Evolutionary conservation across 2,797 vertebrate genomes (phyloP), one percentile per base, ranked within the genome.

Genomic region (Chaetophractus vellerosus): DNA sequence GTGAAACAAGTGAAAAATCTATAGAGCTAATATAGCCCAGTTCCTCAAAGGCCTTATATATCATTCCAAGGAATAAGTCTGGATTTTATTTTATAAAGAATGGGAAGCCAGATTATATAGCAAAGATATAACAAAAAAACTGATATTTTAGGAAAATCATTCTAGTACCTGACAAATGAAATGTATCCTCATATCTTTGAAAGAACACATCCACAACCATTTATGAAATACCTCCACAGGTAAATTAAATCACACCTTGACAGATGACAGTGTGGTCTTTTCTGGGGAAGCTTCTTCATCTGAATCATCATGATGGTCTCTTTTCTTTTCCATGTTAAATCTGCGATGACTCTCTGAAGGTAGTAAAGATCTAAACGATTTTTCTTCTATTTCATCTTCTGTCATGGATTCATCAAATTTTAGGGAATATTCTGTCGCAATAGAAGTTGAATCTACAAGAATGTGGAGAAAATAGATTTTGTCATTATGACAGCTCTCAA

Each of bases 361-460:
- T 61, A 99, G 97, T 94, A 99, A 98, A 84, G 99, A 99, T 52
- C 99, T 99, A 93, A 99, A 99, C 9, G 99, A 99, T 74, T 98
- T 99, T 96, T 99, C 99, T 92, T 99, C 99, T 61, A 99, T 99
- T 95, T 99, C 99, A 90, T 99, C 99, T 97, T 99, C 99, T 16
- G 99, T 99, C 99, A 99, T 99, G 14, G 99, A 99, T 97, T 99
- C 99, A 85, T 99, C 99, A 96, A 99, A 99, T 98, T 99, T 99
- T 38, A 99, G 97, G 28, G 99, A 99, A 98, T 99, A 99, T 88
- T 99, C 99, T 75, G 99, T 99, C 95, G 98, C 99, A 92, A 99
- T 79, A 18, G 99, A 99, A 48, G 98, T 98, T 0, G 98, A 99
- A 96, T 99, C 99, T 98, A 96, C 98, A 84, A 98, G 74, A 92